Evolutionary conservation across 2,888 invertebrate genomes (phyloP).

Genomic region (Amphipoea lucens): DNA sequence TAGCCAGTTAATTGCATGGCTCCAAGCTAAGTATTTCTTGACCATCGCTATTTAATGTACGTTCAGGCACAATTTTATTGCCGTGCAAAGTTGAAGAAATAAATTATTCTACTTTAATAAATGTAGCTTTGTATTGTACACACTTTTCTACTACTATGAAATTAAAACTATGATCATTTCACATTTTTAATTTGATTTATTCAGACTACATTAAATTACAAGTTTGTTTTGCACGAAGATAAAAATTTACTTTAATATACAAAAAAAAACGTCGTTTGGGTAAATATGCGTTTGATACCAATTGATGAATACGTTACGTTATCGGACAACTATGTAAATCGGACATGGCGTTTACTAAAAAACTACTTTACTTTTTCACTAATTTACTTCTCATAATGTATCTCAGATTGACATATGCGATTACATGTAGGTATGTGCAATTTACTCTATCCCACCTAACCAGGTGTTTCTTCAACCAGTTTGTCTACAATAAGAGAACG

Average conservation of each 20-base stretch:
- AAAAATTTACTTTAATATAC: neutral
- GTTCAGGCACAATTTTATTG: slow-evolving; percentile 18
- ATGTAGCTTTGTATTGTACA: neutral
- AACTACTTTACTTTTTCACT: too few relatives aligned
- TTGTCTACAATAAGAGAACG: slow-evolving; percentile 1
- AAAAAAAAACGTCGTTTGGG: neutral
- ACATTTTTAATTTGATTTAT: neutral
- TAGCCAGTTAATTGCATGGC: slow-evolving; percentile 22
- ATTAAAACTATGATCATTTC: neutral
- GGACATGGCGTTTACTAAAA: neutral
- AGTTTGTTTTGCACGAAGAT: too few relatives aligned
- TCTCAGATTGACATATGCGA: slow-evolving; percentile 3
- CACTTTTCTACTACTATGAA: neutral
- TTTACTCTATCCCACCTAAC: neutral
- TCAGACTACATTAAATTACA: neutral
- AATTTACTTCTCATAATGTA: neutral
- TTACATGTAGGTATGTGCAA: neutral
- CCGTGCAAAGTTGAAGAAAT: slow-evolving; percentile 2
- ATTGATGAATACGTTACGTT: neutral
- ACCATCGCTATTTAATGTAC: slow-evolving; percentile 22
- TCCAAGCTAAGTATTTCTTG: slow-evolving; percentile 34
- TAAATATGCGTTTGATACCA: neutral
- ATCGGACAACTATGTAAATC: neutral
- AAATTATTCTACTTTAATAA: neutral
- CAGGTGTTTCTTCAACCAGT: slow-evolving; percentile 38